Evolutionary conservation across 2,797 vertebrate genomes (phyloP), one percentile per base, ranked within the genome.

Genomic region (Lagodon rhomboides): DNA sequence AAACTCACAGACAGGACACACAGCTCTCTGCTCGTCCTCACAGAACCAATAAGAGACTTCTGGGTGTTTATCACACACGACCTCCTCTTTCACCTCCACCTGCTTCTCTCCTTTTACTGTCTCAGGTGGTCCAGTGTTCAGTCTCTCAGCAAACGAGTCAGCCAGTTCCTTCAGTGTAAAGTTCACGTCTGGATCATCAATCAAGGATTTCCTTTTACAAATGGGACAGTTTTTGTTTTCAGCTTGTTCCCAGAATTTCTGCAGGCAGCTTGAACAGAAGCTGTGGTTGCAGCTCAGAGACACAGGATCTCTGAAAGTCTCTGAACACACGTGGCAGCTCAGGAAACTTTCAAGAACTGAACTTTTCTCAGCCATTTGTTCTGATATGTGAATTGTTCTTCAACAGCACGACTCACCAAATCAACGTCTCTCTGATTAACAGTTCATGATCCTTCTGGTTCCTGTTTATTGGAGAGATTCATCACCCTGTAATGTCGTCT

Each of bases 211-310:
- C 20, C 38, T 85, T 6, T 68, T 80, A 75, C 85, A 85, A 27
- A 74, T 43, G 0, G 82, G 74, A 75, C 82, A 89, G 49, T 68
- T 86, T 49, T 60, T 75, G 67, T 80, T 67, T 15, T 0, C 10
- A 67, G 83, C 51, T 56, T 76, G 76, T 20, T 92, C 87, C 95
- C 95, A 96, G 73, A 89, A 93, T 0, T 85, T 43, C 54, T 81
- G 68, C 73, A 95, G 84, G 22, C 96, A 96, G 34, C 22, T 85
- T 49, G 85, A 93, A 90, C 95, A 96, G 88, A 96, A 96, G 88
- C 90, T 96, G 92, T 96, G 96, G 53, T 83, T 68, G 73, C 96
- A 96, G 53, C 85, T 60, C 1, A 96, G 92, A 1, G 95, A 95
- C 64, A 94, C 93, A 3, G 95, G 95, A 6, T 95, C 93, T 12